Evolutionary conservation across 1,140 invertebrate species (phyloP).

Genomic region (Heliconius congener): DNA sequence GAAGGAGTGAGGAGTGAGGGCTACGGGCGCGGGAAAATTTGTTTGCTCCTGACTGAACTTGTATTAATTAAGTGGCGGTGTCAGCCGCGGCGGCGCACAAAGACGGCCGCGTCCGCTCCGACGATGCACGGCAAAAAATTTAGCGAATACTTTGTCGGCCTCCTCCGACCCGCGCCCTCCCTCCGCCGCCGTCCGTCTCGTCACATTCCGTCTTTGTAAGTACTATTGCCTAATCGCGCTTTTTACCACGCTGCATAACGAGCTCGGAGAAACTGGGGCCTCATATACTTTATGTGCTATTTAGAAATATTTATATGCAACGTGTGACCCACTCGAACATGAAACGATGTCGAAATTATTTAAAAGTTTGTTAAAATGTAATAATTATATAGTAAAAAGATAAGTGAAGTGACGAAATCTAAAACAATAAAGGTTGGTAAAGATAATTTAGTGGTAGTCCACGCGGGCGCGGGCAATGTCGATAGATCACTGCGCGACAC

Average conservation of each 20-base stretch:
- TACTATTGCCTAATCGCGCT: constrained; percentile 18
- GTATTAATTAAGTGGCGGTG: constrained; percentile 48
- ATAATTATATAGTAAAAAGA: too few relatives aligned
- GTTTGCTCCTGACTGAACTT: constrained; percentile 43
- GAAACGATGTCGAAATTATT: not conserved
- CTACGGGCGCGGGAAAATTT: constrained; percentile 58
- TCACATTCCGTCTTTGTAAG: constrained; percentile 22
- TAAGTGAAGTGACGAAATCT: not conserved
- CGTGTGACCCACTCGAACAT: not conserved
- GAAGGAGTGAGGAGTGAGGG: not conserved
- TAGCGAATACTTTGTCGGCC: constrained; percentile 41
- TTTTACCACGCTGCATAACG: constrained; percentile 13
- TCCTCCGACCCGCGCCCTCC: constrained; percentile 19
- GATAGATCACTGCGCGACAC: constrained; percentile 19
- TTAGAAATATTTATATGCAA: not conserved
- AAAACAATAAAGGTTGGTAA: not conserved
- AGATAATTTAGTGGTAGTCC: constrained; percentile 21
- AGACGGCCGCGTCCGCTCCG: constrained; percentile 32
- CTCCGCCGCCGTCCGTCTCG: not conserved
- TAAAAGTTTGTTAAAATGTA: not conserved
- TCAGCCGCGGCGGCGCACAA: constrained; percentile 38
- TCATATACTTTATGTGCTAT: not conserved
- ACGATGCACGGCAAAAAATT: constrained; percentile 39
- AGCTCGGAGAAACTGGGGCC: constrained; percentile 2
- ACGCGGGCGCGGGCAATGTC: not conserved